These are phyloP conservation scores for Amphipoea oculea DNA, from an alignment of 2,888 invertebrate species.

Conservation along the genomic window DNA sequence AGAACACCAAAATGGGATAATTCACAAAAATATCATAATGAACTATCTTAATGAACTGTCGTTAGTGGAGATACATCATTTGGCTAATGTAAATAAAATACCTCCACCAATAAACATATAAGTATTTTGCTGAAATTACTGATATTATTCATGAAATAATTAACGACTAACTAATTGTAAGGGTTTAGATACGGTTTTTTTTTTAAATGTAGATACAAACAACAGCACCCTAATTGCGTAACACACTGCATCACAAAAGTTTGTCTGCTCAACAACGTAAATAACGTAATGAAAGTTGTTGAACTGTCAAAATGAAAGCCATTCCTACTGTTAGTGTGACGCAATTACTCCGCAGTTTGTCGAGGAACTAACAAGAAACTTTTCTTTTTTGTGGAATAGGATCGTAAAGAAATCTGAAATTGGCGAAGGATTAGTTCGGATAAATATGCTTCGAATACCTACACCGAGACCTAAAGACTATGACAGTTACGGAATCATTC, in stretches of 20 bases:
- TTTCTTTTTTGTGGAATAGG: neutral
- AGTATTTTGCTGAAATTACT: neutral
- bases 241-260: no score
- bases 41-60: neutral
- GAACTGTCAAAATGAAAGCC: neutral
- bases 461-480: neutral
- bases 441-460: neutral
- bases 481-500: neutral
- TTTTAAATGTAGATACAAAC: neutral
- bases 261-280: no score
- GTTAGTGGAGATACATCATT: neutral
- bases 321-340: neutral
- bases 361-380: neutral
- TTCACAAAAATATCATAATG: neutral
- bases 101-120: neutral
- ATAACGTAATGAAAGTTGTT: neutral
- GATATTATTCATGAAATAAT: neutral
- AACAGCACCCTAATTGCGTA: neutral
- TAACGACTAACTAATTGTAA: neutral
- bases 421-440: neutral
- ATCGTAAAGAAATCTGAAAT: neutral
- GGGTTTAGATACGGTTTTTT: neutral
- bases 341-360: neutral
- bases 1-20: neutral
- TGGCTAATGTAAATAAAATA: neutral